Conservation (phyloP, 2,797 vertebrate genomes). For the Sebastes aleutianus region DNA sequence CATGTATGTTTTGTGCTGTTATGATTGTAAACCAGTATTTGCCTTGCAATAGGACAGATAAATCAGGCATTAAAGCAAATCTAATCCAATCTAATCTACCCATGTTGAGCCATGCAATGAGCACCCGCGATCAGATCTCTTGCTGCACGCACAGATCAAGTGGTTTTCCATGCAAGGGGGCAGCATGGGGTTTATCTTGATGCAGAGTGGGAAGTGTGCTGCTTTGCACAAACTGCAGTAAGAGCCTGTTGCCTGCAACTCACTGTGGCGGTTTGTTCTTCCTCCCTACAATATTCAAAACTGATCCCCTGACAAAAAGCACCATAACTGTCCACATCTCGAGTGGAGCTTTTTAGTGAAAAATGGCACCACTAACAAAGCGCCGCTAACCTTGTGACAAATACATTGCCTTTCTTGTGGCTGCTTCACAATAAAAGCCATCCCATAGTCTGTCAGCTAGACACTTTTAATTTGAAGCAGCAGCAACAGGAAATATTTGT, state of each 20-base stretch:
- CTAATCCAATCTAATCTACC: not conserved
- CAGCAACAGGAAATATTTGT: not conserved
- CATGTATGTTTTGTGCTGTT: not conserved
- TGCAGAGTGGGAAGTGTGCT: not conserved
- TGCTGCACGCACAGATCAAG: not conserved
- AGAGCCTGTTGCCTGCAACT: not conserved
- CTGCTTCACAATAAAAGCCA: not conserved
- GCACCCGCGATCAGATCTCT: not conserved
- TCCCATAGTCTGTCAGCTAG: not conserved
- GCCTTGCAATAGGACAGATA: not conserved
- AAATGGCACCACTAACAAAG: too few relatives aligned
- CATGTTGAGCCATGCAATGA: not conserved
- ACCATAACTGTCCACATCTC: not conserved
- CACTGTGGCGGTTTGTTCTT: not conserved
- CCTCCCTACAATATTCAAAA: not conserved
- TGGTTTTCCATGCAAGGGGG: not conserved
- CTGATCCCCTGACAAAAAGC: not conserved
- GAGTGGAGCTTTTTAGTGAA: not conserved
- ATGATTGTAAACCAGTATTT: not conserved
- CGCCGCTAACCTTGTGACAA: not conserved
- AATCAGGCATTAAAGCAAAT: not conserved
- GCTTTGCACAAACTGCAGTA: not conserved
- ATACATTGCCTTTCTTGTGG: not conserved
- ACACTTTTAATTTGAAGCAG: not conserved
- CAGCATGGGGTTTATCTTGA: not conserved